Evolutionary conservation across 2,888 invertebrate species (phyloP).

Genomic region (Celastrina argiolus): DNA sequence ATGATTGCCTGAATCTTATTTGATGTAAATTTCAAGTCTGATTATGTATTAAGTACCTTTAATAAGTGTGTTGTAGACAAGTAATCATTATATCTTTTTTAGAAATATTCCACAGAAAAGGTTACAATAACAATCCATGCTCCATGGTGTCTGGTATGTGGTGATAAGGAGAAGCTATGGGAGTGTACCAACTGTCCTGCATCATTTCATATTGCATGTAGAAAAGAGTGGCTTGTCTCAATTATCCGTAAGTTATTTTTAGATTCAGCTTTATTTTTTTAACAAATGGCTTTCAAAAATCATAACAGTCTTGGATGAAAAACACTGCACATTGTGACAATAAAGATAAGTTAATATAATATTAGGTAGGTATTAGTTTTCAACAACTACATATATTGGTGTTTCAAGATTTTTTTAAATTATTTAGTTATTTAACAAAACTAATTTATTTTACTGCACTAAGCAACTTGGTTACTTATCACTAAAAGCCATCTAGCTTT

Average conservation of each 20-base stretch:
- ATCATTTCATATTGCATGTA: constrained; percentile 55
- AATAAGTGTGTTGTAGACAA: not conserved
- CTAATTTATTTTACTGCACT: not conserved
- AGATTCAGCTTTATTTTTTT: not conserved
- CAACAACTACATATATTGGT: no score
- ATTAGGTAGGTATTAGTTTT: no score
- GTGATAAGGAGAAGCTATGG: constrained; percentile 42
- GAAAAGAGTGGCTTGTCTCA: constrained; percentile 57
- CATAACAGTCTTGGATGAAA: no score
- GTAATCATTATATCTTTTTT: not conserved
- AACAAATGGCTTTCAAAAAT: not conserved
- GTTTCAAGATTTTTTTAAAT: no score
- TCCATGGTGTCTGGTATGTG: constrained; percentile 65
- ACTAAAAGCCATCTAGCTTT: not conserved
- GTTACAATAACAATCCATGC: constrained; percentile 46
- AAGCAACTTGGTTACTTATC: not conserved
- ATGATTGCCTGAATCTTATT: no score
- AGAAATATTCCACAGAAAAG: constrained; percentile 41
- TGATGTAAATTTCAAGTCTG: no score
- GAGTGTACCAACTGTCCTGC: constrained; percentile 59
- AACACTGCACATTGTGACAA: no score
- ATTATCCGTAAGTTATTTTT: constrained; percentile 52
- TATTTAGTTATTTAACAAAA: no score
- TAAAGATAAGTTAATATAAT: no score
- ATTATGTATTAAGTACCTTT: no score